Percentiles rank a stretch among this genome's conserved stretches.
Evolutionary conservation across 2,797 vertebrate genomes (phyloP).

Genomic region (Distichodus sexfasciatus): DNA sequence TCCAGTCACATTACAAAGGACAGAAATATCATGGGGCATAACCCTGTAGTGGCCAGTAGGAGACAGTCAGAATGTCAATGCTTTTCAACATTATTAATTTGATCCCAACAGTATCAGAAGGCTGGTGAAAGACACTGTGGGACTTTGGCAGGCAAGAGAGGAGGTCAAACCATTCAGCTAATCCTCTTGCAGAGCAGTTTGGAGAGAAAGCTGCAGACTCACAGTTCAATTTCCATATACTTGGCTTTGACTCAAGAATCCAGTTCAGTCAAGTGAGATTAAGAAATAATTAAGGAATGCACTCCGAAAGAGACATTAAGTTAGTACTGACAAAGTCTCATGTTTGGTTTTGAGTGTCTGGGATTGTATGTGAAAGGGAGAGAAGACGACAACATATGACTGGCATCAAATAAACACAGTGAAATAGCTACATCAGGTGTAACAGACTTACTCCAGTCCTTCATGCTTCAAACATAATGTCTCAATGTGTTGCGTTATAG

Average conservation of each 20-base stretch:
- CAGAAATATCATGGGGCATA: background rate
- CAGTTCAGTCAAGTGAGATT: background rate
- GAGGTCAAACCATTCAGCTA: background rate
- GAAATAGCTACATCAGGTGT: background rate
- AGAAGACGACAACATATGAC: background rate
- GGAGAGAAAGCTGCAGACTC: background rate
- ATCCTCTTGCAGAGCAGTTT: conserved; percentile 3
- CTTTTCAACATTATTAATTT: background rate
- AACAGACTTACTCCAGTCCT: background rate
- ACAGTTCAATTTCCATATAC: conserved; percentile 1
- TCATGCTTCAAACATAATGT: background rate
- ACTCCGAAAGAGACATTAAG: conserved; percentile 1
- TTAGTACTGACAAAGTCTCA: background rate
- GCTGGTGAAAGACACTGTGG: background rate
- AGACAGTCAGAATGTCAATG: too few species aligned
- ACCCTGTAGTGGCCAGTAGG: background rate
- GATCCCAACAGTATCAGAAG: background rate
- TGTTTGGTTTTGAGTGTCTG: background rate
- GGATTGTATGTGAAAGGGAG: background rate
- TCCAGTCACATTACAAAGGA: too few species aligned
- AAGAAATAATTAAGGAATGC: too few species aligned
- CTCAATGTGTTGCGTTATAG: background rate
- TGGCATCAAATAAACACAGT: background rate
- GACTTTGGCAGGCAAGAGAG: background rate
- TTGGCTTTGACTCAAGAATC: conserved; percentile 1